Base-by-base conservation (phyloP, 1,140 invertebrate species). In the Trachymyrmex septentrionalis region DNA sequence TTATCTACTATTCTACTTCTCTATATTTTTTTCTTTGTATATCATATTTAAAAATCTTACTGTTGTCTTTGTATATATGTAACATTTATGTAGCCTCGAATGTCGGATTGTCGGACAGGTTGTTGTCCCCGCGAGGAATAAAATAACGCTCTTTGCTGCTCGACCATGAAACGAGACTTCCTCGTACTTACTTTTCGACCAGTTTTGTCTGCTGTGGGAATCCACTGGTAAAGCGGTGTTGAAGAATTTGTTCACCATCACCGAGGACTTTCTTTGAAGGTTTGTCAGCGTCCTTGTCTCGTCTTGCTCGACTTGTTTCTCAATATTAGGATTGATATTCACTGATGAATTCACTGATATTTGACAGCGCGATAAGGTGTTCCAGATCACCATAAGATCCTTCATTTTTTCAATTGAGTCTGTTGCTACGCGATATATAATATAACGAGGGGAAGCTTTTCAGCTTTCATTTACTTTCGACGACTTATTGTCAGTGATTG, bases 301-400 rank as follows among this genome's bases (percentile, higher is more conserved):
- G 72, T 85, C 95, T 63, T 61, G 87, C 88, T 91, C 96, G 92
- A 85, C 95, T 86, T 4, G 7, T 2, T 63, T 92, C 87, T 87
- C 94, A 38, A 92, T 94, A 27, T 94, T 5, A 93, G 92, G 76
- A 34, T 93, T 94, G 4, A 90, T 92, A 77, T 93, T 96, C 2
- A 95, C 95, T 0, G 94, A 89, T 3, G 96, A 94, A 88, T 96
- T n/a, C n/a, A n/a, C n/a, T n/a, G n/a, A 96, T 7, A 93, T 93
- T 19, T 94, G 91, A 0, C 94, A 89, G 0, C 95, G 95, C 7
- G 95, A 93, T 7, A 96, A 91, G 30, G 94, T 92, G 30, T 94
- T 95, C 96, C 96, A 96, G 85, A 96, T 96, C 88, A 95, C 94
- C 50, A 95, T 93, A 10, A 96, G 88, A 73, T 96, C 96, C 92